Conservation (phyloP, 2,888 invertebrate genomes). For the Athalia rosae region DNA sequence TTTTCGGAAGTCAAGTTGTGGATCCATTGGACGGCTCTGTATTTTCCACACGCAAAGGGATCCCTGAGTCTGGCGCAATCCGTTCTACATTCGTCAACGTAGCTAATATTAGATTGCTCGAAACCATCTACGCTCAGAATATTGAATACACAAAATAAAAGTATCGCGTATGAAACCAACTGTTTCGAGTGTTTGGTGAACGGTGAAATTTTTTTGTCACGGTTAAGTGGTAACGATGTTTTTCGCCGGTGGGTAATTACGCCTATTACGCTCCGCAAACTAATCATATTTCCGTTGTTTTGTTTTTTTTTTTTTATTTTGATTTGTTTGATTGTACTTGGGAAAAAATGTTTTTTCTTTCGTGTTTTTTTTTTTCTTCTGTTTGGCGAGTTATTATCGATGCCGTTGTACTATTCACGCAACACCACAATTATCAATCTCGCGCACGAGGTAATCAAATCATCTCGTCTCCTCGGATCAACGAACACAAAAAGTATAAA, state of each 20-base stretch:
- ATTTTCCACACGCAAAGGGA: slow-evolving; percentile 67
- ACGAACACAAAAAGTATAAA: not conserved
- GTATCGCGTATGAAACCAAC: slow-evolving; percentile 12
- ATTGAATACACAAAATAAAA: slow-evolving; percentile 10
- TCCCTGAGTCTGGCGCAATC: slow-evolving; percentile 65
- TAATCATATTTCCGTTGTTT: slow-evolving; percentile 3
- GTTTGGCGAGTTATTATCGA: too few species aligned
- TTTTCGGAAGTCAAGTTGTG: slow-evolving; percentile 65
- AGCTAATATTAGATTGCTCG: slow-evolving; percentile 56
- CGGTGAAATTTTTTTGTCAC: not conserved
- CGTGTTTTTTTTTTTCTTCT: too few species aligned
- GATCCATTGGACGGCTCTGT: slow-evolving; percentile 67
- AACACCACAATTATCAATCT: too few species aligned
- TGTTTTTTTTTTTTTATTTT: too few species aligned
- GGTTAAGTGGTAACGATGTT: not conserved
- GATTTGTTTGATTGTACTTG: not conserved
- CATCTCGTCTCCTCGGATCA: not conserved
- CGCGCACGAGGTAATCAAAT: too few species aligned
- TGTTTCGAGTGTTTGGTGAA: not conserved
- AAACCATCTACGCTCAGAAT: slow-evolving; percentile 1
- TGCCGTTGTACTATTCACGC: too few species aligned
- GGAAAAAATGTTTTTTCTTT: not conserved
- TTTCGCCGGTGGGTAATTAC: not conserved
- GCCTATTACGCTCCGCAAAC: not conserved
- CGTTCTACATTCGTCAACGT: slow-evolving; percentile 65